Evolutionary conservation across 2,888 invertebrate genomes (phyloP).

Genomic region (Anthoptus insignis): DNA sequence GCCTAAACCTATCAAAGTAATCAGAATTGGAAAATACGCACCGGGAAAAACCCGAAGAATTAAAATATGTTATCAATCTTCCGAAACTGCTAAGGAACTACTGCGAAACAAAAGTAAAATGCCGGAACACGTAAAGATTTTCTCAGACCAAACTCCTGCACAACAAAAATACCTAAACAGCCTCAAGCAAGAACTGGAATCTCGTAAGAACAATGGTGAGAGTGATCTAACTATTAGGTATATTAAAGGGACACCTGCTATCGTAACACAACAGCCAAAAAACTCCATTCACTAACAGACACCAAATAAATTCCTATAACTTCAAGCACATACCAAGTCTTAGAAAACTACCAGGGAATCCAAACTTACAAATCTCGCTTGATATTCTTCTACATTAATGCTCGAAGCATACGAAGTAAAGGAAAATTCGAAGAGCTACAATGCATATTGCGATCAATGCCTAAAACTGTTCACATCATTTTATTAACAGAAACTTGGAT

Average conservation of each 20-base stretch:
- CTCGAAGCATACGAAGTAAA: slow-evolving; percentile 40
- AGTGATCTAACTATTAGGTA: slow-evolving; percentile 28
- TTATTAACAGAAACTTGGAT: neutral
- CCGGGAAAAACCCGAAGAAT: slow-evolving; percentile 6
- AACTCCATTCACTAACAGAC: slow-evolving; percentile 7
- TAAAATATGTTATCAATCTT: slow-evolving; percentile 4
- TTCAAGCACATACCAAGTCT: slow-evolving; percentile 12
- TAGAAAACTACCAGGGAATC: neutral
- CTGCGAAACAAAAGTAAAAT: slow-evolving; percentile 24
- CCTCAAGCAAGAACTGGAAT: slow-evolving; percentile 3
- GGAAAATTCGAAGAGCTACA: slow-evolving; percentile 46
- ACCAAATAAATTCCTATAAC: slow-evolving; percentile 5
- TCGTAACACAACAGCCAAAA: neutral
- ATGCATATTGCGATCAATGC: slow-evolving; percentile 39
- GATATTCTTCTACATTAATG: slow-evolving; percentile 19
- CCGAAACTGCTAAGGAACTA: slow-evolving; percentile 1
- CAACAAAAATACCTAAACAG: slow-evolving; percentile 17
- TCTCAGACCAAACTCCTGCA: slow-evolving; percentile 24
- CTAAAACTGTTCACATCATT: slow-evolving; percentile 34
- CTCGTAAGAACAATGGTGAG: slow-evolving; percentile 11
- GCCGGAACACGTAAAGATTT: slow-evolving; percentile 15
- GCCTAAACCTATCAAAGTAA: slow-evolving; percentile 5
- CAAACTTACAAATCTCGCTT: neutral
- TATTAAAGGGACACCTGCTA: slow-evolving; percentile 34
- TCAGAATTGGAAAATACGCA: slow-evolving; percentile 4